Evolutionary conservation across 2,113 vertebrate genomes (phyloP).

Genomic region (Podarcis muralis): DNA sequence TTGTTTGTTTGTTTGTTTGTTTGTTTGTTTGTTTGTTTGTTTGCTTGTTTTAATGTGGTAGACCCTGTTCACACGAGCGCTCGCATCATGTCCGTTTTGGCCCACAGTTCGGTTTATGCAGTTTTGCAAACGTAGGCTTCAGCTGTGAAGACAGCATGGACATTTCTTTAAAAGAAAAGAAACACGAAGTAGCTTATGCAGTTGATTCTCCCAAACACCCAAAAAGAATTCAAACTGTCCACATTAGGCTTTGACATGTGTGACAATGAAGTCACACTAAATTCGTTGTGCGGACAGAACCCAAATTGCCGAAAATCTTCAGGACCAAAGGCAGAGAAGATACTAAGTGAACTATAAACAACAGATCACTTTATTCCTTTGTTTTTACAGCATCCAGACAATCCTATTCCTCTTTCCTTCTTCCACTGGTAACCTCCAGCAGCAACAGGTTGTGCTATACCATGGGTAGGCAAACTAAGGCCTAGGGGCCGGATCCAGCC

Average conservation of each 20-base stretch:
- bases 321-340: neutral
- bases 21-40: too few relatives aligned
- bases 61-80: neutral
- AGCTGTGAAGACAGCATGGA: too few relatives aligned
- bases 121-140: neutral
- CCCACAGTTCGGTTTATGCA: neutral
- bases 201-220: neutral
- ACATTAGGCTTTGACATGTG: too few relatives aligned
- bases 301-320: neutral
- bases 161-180: too few relatives aligned
- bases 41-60: neutral
- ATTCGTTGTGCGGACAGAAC: too few relatives aligned
- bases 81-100: neutral
- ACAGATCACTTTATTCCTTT: neutral
- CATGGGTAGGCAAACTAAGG: too few relatives aligned
- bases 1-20: too few relatives aligned
- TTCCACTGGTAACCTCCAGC: neutral
- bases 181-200: neutral
- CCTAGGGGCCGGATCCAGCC: too few relatives aligned
- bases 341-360: neutral
- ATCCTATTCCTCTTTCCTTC: slow-evolving; percentile 6
- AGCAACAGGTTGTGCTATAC: neutral
- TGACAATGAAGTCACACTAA: too few relatives aligned
- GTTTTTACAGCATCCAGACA: neutral
- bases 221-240: neutral